These are phyloP conservation scores for Mylabris phalerata DNA, from an alignment of 1,140 invertebrate species.

Conservation along the genomic window DNA sequence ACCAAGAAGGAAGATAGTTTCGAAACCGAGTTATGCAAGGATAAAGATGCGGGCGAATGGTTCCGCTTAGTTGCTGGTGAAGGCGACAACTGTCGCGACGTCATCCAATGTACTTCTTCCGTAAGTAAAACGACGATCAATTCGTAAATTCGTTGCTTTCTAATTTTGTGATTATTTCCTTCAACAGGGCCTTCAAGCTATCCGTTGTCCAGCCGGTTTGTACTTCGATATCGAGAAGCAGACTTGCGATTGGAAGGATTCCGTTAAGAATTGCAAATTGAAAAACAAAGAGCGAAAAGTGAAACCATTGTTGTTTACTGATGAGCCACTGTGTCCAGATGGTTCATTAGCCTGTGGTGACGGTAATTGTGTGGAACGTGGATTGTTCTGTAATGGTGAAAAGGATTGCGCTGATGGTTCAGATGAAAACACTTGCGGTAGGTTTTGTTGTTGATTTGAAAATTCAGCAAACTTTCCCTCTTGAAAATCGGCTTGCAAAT, in stretches of 20 bases:
- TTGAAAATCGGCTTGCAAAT: conserved; percentile 15
- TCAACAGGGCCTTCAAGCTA: conserved; percentile 76
- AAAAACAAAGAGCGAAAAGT: conserved; percentile 87
- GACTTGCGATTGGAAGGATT: conserved; percentile 91
- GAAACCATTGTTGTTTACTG: conserved; percentile 82
- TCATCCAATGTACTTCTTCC: conserved; percentile 91
- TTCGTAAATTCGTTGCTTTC: too few species aligned
- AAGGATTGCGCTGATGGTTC: conserved; percentile 85
- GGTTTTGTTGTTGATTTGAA: conserved; percentile 42
- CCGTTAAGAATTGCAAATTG: conserved; percentile 87
- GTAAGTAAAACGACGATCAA: conserved; percentile 45
- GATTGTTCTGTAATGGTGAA: conserved; percentile 90
- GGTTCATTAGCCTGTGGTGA: conserved; percentile 83
- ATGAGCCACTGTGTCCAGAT: conserved; percentile 84
- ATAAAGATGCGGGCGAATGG: conserved; percentile 93
- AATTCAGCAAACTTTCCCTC: conserved; percentile 17
- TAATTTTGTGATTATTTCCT: too few species aligned
- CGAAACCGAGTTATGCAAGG: conserved; percentile 84
- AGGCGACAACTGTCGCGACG: conserved; percentile 89
- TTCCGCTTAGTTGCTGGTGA: conserved; percentile 83
- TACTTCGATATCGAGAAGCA: conserved; percentile 95
- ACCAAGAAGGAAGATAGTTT: conserved; percentile 77
- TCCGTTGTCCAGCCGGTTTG: conserved; percentile 85
- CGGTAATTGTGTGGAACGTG: conserved; percentile 77
- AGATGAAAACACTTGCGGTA: conserved; percentile 87